Evolutionary conservation across 1,140 invertebrate species (phyloP).

Genomic region (Nilaparvata lugens): DNA sequence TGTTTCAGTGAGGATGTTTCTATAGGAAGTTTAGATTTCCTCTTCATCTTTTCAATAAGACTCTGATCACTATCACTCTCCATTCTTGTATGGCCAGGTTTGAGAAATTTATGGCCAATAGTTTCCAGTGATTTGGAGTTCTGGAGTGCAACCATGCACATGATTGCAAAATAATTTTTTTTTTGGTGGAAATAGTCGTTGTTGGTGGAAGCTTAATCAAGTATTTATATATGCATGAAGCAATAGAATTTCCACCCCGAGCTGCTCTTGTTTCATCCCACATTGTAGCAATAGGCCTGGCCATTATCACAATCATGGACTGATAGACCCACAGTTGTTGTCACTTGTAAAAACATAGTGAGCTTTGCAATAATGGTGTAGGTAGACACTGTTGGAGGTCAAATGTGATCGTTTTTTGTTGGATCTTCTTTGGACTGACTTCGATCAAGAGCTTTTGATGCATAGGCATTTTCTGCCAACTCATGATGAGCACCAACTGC

Average conservation of each 20-base stretch:
- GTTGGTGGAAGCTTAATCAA: neutral
- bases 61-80: conserved; percentile 3
- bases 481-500: no score
- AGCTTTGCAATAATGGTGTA: conserved; percentile 9
- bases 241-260: neutral
- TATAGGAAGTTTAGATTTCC: neutral
- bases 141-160: neutral
- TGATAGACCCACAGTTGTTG: conserved; percentile 11
- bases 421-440: no score
- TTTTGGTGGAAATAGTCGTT: conserved; percentile 6
- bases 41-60: conserved; percentile 1
- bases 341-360: conserved; percentile 14
- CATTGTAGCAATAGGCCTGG: neutral
- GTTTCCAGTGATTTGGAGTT: neutral
- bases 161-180: conserved; percentile 7
- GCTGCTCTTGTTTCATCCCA: neutral
- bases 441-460: no score
- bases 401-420: no score
- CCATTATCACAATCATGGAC: neutral
- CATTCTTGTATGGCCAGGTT: neutral
- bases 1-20: neutral
- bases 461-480: no score
- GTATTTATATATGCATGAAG: conserved; percentile 5
- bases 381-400: conserved; percentile 18
- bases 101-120: conserved; percentile 11